These are phyloP conservation scores for Hippocampus guttulatus DNA, from an alignment of 2,113 vertebrate species.

Conservation along the genomic window DNA sequence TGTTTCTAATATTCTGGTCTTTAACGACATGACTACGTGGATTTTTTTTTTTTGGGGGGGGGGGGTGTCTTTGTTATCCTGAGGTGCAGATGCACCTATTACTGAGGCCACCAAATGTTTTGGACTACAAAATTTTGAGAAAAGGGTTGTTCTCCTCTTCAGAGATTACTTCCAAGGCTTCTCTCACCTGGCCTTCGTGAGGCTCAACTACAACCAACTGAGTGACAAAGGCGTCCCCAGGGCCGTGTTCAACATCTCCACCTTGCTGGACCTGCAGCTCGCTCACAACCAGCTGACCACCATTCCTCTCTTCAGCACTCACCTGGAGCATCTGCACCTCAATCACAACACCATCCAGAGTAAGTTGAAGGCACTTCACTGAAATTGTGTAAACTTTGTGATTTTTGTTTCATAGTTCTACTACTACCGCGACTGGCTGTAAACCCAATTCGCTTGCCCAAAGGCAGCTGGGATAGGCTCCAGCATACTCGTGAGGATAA, in stretches of 20 bases:
- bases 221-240: constrained; percentile 88
- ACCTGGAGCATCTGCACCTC: constrained; percentile 92
- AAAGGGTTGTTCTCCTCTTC: neutral
- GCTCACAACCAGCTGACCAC: constrained; percentile 87
- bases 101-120: neutral
- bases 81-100: neutral
- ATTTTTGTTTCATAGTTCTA: too few species aligned
- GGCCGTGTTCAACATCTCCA: constrained; percentile 87
- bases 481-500: too few species aligned
- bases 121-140: neutral
- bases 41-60: too few species aligned
- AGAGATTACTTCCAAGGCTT: constrained; percentile 86
- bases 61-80: neutral
- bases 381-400: too few species aligned
- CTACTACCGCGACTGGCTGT: too few species aligned
- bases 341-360: constrained; percentile 92
- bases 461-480: too few species aligned
- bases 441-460: too few species aligned
- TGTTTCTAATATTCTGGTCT: neutral
- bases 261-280: constrained; percentile 89
- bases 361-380: constrained; percentile 63
- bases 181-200: constrained; percentile 84
- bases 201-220: constrained; percentile 91
- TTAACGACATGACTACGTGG: neutral
- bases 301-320: constrained; percentile 80